Percentiles rank a stretch among this genome's conserved stretches.
Evolutionary conservation across 2,113 vertebrate species (phyloP).

Genomic region (Illadopsis cleaveri): DNA sequence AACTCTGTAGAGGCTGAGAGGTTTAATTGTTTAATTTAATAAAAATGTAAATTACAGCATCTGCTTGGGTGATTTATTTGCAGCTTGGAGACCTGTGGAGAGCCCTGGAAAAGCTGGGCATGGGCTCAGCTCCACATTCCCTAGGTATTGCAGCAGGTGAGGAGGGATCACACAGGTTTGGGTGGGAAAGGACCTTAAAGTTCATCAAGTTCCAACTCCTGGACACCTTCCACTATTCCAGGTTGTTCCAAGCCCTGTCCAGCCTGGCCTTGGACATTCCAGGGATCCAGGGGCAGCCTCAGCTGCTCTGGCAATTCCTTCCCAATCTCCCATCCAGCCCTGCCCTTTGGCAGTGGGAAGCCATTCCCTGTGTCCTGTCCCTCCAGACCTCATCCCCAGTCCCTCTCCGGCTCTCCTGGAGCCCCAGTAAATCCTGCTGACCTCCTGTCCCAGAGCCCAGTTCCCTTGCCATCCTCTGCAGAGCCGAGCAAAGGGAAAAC

Average conservation of each 20-base stretch:
- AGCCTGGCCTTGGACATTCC: rapidly evolving
- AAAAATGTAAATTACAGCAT: neutral
- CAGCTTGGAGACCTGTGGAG: neutral
- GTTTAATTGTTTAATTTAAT: neutral
- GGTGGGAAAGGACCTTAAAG: neutral
- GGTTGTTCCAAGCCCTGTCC: rapidly evolving
- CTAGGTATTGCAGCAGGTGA: neutral
- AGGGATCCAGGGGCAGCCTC: neutral
- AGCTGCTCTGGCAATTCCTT: neutral
- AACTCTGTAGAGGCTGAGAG: neutral
- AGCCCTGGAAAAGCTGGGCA: neutral
- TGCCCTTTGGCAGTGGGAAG: neutral
- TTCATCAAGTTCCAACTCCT: neutral
- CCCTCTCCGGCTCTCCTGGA: neutral
- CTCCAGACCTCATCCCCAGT: rapidly evolving
- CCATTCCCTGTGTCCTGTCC: neutral
- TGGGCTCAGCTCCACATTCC: neutral
- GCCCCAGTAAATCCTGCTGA: rapidly evolving
- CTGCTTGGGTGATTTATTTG: neutral
- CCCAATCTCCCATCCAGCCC: rapidly evolving
- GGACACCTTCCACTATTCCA: rapidly evolving
- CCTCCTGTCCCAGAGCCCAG: rapidly evolving
- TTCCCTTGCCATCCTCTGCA: neutral
- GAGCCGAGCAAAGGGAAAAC: neutral
- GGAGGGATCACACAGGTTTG: neutral